These are phyloP conservation scores for Cistogaster globosa DNA, from an alignment of 2,888 invertebrate species.

Conservation along the genomic window DNA sequence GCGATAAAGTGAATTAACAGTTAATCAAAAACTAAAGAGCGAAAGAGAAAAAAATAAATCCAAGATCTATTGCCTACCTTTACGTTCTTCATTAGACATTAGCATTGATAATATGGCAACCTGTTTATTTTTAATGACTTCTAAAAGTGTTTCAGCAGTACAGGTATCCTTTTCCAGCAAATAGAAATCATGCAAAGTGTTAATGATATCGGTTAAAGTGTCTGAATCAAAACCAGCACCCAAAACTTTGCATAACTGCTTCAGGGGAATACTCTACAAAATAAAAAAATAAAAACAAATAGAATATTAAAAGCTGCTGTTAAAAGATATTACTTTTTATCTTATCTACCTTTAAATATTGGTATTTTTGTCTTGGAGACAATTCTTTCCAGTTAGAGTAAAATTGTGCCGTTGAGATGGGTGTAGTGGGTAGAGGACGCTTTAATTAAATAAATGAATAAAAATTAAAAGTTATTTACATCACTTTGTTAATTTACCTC, in stretches of 20 bases:
- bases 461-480: neutral
- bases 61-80: constrained; percentile 74
- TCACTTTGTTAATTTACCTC: constrained; percentile 20
- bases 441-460: constrained; percentile 52
- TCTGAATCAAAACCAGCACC: constrained; percentile 82
- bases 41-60: too few relatives aligned
- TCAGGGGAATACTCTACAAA: constrained; percentile 77
- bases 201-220: constrained; percentile 78
- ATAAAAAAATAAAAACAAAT: neutral
- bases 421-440: constrained; percentile 77
- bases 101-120: constrained; percentile 79
- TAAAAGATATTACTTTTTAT: neutral
- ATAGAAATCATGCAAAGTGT: constrained; percentile 78
- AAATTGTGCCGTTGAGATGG: constrained; percentile 80
- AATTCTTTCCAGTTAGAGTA: constrained; percentile 82
- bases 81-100: constrained; percentile 79
- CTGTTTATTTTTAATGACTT: constrained; percentile 80
- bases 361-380: constrained; percentile 78
- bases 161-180: constrained; percentile 76
- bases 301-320: neutral
- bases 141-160: constrained; percentile 76
- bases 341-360: constrained; percentile 78
- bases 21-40: too few relatives aligned
- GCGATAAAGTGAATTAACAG: too few relatives aligned
- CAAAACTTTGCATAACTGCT: constrained; percentile 79